Conservation (phyloP, 2,113 vertebrate genomes). For the Hyperopisus bebe region DNA sequence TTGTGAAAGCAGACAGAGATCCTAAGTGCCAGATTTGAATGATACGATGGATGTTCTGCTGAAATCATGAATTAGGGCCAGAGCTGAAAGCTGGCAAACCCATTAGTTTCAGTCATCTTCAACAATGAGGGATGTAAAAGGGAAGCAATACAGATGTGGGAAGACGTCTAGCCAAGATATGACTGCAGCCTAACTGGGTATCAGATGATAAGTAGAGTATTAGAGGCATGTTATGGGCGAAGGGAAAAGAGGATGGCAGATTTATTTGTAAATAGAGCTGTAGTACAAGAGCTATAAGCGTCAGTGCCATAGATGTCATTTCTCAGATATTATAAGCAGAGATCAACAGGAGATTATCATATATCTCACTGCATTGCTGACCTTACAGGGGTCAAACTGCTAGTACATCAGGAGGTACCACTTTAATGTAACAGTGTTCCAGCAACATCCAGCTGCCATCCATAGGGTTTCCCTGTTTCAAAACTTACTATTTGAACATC, state of each 20-base stretch:
- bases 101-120: not conserved
- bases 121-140: not conserved
- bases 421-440: not conserved
- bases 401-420: not conserved
- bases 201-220: not conserved
- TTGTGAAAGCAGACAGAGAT: not conserved
- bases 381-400: not conserved
- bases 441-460: not conserved
- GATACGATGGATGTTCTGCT: not conserved
- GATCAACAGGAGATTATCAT: not conserved
- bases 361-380: not conserved
- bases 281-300: not conserved
- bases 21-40: not conserved
- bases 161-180: not conserved
- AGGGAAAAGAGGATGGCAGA: not conserved
- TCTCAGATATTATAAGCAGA: not conserved
- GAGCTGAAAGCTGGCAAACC: not conserved
- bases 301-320: not conserved
- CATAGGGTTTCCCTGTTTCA: not conserved
- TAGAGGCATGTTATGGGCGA: not conserved
- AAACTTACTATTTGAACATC: not conserved
- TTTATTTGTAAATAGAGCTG: not conserved
- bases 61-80: not conserved
- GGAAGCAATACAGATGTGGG: not conserved
- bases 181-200: not conserved